Conservation (phyloP, 2,113 vertebrate species). For the Mugil cephalus region DNA sequence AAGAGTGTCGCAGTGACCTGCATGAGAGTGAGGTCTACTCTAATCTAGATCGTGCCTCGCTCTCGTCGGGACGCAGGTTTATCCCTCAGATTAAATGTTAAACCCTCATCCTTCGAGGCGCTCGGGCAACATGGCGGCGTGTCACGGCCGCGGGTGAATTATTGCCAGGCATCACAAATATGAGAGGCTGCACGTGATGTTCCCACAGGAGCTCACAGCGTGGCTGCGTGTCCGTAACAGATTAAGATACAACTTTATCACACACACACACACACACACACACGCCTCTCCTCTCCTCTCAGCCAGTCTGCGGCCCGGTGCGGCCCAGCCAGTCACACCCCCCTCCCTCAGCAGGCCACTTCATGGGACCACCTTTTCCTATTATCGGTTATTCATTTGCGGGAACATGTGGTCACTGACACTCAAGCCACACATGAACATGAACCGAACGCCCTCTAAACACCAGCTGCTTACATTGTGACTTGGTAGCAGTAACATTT, state of each 20-base stretch:
- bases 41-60: not conserved
- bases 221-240: slow-evolving; percentile 43
- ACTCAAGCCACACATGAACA: too few species aligned
- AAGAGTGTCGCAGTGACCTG: slow-evolving; percentile 76
- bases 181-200: slow-evolving; percentile 39
- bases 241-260: slow-evolving; percentile 13
- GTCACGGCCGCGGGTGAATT: not conserved
- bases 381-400: slow-evolving; percentile 52
- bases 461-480: too few species aligned
- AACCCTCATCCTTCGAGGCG: too few species aligned
- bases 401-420: slow-evolving; percentile 39
- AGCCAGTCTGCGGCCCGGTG: slow-evolving; percentile 12
- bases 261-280: not conserved
- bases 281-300: not conserved
- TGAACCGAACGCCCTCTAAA: too few species aligned
- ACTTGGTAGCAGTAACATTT: too few species aligned
- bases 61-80: too few species aligned
- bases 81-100: too few species aligned
- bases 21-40: not conserved
- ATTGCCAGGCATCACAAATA: slow-evolving; percentile 15
- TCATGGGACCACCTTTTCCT: slow-evolving; percentile 50
- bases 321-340: slow-evolving; percentile 49
- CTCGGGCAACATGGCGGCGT: not conserved
- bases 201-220: slow-evolving; percentile 18
- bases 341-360: slow-evolving; percentile 36